Evolutionary conservation across 1,140 invertebrate genomes (phyloP), one percentile per base, ranked within the genome.

Genomic region (Aradophagus sp.): DNA sequence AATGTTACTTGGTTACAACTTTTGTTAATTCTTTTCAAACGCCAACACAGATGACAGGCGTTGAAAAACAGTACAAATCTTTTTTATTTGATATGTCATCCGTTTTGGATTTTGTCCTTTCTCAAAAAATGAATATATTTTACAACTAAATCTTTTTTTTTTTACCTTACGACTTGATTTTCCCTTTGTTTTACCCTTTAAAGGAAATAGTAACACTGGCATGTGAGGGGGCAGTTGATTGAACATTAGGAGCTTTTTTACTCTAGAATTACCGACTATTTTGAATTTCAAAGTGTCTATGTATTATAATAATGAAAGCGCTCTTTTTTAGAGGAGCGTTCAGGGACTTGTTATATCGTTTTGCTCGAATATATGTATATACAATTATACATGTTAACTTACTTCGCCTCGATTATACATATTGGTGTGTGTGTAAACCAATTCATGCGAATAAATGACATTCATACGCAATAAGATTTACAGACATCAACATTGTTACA

Each of bases 261-360:
- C 56, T 55, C 47, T 69, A 74, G 65, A 74, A n/a, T 73, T 44
- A 63, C 32, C 39, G 27, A 66, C 55, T 55, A 62, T 69, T 74
- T 69, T 59, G 41, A 66, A 69, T 74, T 69, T 61, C 5, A 69
- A 69, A 69, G 36, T 74, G 61, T 74, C 59, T 65, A 65, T 73
- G 42, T 74, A 69, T 66, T 39, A 66, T 69, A 69, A n/a, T n/a
- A 6, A 72, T 35, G 58, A 69, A 69, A 8, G 34, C 56, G 65
- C 71, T 66, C 53, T 48, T 69, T 65, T 67, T 61, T 61, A 61
- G 55, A 45, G 65, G 63, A 61, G 48, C 71, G 48, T 66, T 74
- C 71, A 74, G 71, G 71, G 65, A 74, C 65, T 69, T 74, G 65
- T 74, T 69, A 74, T 74, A 74, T 74, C 55, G 61, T 68, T 73